Evolutionary conservation across 2,888 invertebrate species (phyloP).

Genomic region (Linhomoeus sp.): DNA sequence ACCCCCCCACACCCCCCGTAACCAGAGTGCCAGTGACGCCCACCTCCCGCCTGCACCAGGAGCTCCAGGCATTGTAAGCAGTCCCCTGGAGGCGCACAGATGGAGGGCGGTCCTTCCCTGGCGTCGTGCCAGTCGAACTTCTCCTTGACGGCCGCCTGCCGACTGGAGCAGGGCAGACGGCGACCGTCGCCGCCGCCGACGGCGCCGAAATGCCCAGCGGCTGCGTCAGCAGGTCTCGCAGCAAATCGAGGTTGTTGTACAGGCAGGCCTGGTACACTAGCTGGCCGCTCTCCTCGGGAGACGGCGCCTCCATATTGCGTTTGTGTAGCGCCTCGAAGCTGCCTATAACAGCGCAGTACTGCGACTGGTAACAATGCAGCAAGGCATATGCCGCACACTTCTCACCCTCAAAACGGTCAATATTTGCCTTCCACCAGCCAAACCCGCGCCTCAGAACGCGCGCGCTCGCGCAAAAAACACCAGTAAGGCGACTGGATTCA

Average conservation of each 20-base stretch:
- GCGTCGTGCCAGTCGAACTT: constrained; percentile 11
- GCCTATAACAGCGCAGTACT: no score
- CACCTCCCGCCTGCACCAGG: constrained; percentile 45
- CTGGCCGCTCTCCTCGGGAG: constrained; percentile 3
- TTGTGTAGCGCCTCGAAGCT: no score
- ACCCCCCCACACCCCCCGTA: not conserved
- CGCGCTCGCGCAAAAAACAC: no score
- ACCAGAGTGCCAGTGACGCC: constrained; percentile 2
- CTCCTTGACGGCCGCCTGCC: not conserved
- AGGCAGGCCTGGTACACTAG: constrained; percentile 41
- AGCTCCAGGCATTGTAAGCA: constrained; percentile 46
- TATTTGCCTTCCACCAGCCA: no score
- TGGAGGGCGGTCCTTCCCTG: constrained; percentile 53
- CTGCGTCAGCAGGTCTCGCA: constrained; percentile 50
- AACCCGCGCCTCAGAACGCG: no score
- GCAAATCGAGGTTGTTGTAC: constrained; percentile 66
- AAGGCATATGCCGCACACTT: no score
- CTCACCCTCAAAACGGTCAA: no score
- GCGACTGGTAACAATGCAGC: no score
- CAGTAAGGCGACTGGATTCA: no score
- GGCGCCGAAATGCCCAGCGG: no score
- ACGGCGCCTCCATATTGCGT: not conserved
- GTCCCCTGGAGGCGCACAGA: constrained; percentile 44
- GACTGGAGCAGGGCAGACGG: no score
- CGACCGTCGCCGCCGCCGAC: no score